Evolutionary conservation across 2,113 vertebrate species (phyloP), one percentile per base, ranked within the genome.

Genomic region (Peromyscus maniculatus): DNA sequence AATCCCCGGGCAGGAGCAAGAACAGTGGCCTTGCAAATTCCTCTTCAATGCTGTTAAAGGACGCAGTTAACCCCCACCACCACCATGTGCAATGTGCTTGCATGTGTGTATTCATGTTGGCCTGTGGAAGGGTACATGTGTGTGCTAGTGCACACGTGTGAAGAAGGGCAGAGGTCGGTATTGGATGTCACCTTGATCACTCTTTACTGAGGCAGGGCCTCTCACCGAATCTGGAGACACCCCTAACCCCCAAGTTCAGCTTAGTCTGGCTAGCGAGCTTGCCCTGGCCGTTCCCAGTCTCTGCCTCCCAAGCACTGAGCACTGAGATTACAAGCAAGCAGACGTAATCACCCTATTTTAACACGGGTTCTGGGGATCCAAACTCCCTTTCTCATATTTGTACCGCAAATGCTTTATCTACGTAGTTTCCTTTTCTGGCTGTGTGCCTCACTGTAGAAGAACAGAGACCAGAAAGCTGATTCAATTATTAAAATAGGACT

Each of bases 401-500:
- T 46, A 33, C 46, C 12, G 10, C 10, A 49, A 87, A 46, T 33
- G 17, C 36, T 33, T 87, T 22, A 46, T 21, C 39, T 21, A 21
- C 5, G 2, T 91, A 33, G 4, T 33, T 91, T 92, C 57, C 26
- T 93, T 94, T 80, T 59, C 91, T 94, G 43, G 52, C 87, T 94
- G 46, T n/a, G 36, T 74, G 31, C 69, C 19, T 91, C 28, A 31
- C 36, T 28, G 67, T 91, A 9, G 16, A 86, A 95, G 43, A 89
- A 22, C 43, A 22, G 49, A 93, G 49, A 91, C 26, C 62, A 89
- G 43, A 72, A 75, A 36, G 21, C 22, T 91, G 64, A 43, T 71
- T 49, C 46, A 7, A 49, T 49, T 49, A 49, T 49, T 93, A 52
- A 90, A 88, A 52, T 82, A 77, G 22, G 39, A 43, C 31, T 78